Evolutionary conservation across 2,888 invertebrate genomes (phyloP).

Genomic region (Lucinisca nassula): DNA sequence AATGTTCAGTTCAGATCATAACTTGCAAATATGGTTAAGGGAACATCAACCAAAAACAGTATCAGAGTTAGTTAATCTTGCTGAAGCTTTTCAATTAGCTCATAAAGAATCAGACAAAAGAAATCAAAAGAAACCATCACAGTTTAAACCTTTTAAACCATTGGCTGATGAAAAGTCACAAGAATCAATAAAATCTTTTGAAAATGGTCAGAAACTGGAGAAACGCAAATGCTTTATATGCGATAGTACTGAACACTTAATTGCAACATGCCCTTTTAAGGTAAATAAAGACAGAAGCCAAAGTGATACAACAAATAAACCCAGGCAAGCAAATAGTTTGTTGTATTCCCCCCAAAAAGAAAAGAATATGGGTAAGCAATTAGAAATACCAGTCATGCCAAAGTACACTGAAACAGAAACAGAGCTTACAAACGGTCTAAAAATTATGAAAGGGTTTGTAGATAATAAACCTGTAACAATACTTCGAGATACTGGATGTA

Average conservation of each 20-base stretch:
- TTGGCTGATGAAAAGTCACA: no score
- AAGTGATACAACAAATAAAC: background rate
- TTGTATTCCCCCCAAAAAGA: constrained; percentile 1
- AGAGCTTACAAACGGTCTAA: background rate
- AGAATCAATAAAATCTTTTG: no score
- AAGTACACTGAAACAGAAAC: background rate
- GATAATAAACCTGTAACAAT: background rate
- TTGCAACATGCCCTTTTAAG: constrained; percentile 17
- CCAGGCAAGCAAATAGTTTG: background rate
- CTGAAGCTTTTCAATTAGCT: no score
- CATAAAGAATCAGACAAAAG: no score
- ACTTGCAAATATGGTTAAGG: no score
- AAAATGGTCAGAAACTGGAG: no score
- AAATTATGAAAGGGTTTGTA: background rate
- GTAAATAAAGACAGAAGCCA: background rate
- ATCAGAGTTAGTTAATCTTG: no score
- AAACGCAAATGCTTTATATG: background rate
- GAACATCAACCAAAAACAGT: no score
- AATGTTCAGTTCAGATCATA: no score
- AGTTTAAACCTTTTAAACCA: no score
- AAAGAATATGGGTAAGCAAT: background rate
- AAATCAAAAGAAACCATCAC: no score
- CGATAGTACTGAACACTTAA: constrained; percentile 20
- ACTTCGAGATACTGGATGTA: constrained; percentile 5
- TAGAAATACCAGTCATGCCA: background rate